Percentiles rank a stretch among this genome's conserved stretches.
Conservation (phyloP, 2,113 vertebrate genomes). For the Himantopus leucocephalus region DNA sequence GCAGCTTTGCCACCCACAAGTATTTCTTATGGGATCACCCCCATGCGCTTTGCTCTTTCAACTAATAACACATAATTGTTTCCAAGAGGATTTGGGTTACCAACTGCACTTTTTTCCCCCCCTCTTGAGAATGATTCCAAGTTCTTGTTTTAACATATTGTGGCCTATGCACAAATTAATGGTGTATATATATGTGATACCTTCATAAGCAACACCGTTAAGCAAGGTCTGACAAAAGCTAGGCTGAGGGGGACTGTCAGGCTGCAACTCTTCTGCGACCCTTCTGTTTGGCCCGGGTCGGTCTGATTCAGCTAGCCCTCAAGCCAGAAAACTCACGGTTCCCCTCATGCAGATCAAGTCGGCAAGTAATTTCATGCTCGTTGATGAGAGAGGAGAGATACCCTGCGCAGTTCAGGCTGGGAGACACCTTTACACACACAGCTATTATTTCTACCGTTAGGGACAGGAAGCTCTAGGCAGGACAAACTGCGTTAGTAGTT, state of each 20-base stretch:
- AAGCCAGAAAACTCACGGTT: background rate
- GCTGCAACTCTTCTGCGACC: background rate
- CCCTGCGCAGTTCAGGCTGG: background rate
- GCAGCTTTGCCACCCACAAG: background rate
- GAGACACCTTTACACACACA: background rate
- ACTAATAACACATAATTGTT: background rate
- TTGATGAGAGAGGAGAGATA: background rate
- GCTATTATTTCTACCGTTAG: background rate
- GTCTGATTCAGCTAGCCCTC: background rate
- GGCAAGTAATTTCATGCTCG: background rate
- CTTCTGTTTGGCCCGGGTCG: background rate
- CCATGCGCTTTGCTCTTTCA: background rate
- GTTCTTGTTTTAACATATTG: background rate
- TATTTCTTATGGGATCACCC: background rate
- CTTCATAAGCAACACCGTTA: background rate
- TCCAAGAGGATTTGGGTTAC: background rate
- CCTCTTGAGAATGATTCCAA: background rate
- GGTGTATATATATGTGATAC: fast-evolving
- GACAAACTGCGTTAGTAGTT: background rate
- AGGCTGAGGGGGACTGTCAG: background rate
- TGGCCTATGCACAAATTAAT: background rate
- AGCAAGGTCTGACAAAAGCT: background rate
- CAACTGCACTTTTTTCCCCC: background rate
- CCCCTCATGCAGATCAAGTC: background rate
- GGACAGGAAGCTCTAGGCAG: background rate